phyloP scores from a whole-genome alignment of 2,888 invertebrate genomes.

The Agriotes lineatus region DNA sequence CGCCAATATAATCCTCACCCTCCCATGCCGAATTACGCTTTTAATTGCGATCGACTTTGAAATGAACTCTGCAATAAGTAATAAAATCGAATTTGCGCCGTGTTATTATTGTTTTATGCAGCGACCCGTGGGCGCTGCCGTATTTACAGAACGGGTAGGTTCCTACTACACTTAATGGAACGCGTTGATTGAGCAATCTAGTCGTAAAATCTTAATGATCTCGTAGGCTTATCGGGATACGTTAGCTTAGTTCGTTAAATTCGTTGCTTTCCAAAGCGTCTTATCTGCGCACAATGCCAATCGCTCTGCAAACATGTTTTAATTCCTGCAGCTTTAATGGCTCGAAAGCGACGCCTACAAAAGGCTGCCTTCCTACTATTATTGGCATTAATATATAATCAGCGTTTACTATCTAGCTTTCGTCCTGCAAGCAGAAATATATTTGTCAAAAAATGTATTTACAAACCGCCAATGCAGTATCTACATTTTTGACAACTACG shows the following conservation, averaged over 20 bases:
- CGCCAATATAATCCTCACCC: constrained; percentile 5
- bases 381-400: no score
- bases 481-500: no score
- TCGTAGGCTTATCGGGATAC: constrained; percentile 8
- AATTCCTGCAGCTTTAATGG: no score
- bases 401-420: no score
- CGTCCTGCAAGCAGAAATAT: no score
- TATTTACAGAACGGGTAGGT: constrained; percentile 5
- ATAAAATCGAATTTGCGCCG: constrained; percentile 14
- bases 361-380: no score
- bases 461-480: no score
- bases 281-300: no score
- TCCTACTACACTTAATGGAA: background rate
- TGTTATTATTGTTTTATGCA: constrained; percentile 11
- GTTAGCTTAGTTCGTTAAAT: background rate
- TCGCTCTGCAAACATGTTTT: no score
- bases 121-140: background rate
- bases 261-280: background rate
- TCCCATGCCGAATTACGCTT: constrained; percentile 3
- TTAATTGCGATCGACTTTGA: constrained; percentile 9
- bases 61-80: constrained; percentile 11
- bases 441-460: no score
- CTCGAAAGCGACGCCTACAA: no score
- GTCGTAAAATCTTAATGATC: background rate
- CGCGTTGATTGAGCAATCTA: constrained; percentile 8